Percentiles rank a stretch among this genome's conserved stretches.
Evolutionary conservation across 2,113 vertebrate species (phyloP).

Genomic region (Poecile atricapillus): DNA sequence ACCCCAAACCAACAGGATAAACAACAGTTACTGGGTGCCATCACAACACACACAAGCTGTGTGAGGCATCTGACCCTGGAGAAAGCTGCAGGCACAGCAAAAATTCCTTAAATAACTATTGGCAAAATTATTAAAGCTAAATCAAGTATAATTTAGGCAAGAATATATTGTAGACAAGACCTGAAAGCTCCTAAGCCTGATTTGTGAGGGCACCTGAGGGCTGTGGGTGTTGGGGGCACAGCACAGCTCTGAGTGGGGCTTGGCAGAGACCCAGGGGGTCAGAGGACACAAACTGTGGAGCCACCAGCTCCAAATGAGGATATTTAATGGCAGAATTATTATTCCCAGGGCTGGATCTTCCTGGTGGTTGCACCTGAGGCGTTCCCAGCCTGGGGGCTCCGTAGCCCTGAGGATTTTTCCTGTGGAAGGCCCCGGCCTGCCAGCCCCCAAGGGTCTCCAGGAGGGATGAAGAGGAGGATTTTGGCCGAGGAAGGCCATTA

Average conservation of each 20-base stretch:
- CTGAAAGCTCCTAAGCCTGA: neutral
- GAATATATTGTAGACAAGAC: neutral
- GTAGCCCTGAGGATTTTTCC: neutral
- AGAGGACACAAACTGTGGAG: neutral
- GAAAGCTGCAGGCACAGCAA: neutral
- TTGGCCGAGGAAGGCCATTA: neutral
- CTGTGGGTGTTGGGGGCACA: rapidly evolving
- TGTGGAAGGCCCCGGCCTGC: rapidly evolving
- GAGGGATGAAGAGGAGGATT: neutral
- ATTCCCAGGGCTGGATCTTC: neutral
- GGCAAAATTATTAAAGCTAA: neutral
- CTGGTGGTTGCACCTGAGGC: rapidly evolving
- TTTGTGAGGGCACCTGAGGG: neutral
- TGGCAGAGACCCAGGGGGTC: neutral
- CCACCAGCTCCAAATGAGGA: neutral
- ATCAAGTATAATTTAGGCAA: neutral
- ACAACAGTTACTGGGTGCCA: neutral
- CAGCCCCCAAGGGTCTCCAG: neutral
- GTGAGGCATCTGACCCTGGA: neutral
- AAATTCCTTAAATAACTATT: neutral
- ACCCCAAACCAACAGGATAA: neutral
- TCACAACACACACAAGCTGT: neutral
- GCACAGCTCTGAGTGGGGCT: neutral
- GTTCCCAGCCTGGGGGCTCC: neutral
- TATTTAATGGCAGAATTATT: neutral